Evolutionary conservation across 2,113 vertebrate genomes (phyloP), one percentile per base, ranked within the genome.

Genomic region (Bubo scandiacus): DNA sequence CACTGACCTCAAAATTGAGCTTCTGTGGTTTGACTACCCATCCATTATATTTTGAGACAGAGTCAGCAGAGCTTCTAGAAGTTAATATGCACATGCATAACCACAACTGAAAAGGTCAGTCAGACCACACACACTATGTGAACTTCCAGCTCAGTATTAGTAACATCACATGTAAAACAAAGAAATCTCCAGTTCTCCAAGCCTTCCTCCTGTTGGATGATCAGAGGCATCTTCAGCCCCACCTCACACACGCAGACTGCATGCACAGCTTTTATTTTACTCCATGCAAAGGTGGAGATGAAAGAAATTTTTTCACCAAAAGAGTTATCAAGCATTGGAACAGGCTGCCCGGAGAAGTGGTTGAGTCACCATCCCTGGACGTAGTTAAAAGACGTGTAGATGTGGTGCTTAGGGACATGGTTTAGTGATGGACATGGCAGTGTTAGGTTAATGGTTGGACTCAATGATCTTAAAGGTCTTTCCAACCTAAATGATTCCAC

Each of bases 11-110:
- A 81, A 68, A 94, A 91, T 91, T 88, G 81, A 96, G 93, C 49
- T 92, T 93, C 94, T 95, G 94, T 68, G 92, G 90, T 94, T 97
- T 96, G 55, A 97, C 93, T 95, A 96, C 93, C 93, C 94, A 92
- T 90, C 82, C 21, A 19, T 94, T 95, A 38, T 57, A 86, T 91
- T 94, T 75, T 78, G 92, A 94, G 85, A 93, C 43, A 78, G 34
- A 96, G 57, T 95, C 87, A 94, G 57, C 85, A 87, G 66, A 94
- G 77, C 70, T 79, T 72, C 61, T 94, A 47, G 42, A 90, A 91
- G 78, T 91, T 72, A 89, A 70, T 81, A 84, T 23, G 45, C 86
- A 87, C 67, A 54, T 22, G 74, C 88, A 84, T 70, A 85, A 81
- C 91, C 92, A 91, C 73, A 94, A 68, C 79, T 80, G 70, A 94